Conservation (phyloP, 2,113 vertebrate species). For the Nothocercus julius region DNA sequence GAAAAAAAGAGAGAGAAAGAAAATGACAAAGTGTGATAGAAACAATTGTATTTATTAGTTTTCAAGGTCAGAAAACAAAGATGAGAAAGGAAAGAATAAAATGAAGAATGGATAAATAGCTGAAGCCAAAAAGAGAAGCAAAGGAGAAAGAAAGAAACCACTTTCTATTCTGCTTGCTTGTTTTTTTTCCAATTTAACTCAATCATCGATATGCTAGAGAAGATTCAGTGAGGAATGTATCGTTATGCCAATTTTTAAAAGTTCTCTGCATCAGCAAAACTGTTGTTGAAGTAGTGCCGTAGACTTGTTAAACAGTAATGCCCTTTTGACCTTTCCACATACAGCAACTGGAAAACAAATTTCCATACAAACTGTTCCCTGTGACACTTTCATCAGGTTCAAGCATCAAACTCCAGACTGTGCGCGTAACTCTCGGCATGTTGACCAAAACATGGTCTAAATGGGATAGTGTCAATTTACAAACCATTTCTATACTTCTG, state of each 20-base stretch:
- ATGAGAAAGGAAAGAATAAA: not conserved
- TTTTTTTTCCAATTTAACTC: not conserved
- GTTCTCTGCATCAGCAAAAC: not conserved
- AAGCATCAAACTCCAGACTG: accelerated
- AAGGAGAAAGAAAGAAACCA: not conserved
- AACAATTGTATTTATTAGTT: not conserved
- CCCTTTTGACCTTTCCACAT: not conserved
- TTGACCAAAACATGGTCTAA: not conserved
- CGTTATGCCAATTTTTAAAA: not conserved
- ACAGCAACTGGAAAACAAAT: not conserved
- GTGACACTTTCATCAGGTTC: not conserved
- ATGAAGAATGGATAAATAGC: not conserved
- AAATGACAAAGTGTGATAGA: not conserved
- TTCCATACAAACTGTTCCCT: not conserved
- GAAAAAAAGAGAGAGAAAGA: not conserved
- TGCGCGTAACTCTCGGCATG: not conserved
- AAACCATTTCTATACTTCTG: not conserved
- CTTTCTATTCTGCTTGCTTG: not conserved
- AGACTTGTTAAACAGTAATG: not conserved
- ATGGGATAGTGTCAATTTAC: not conserved
- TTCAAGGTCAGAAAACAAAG: not conserved
- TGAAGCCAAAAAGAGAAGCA: not conserved
- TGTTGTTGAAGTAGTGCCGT: not conserved
- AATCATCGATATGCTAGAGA: not conserved
- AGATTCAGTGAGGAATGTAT: not conserved